Evolutionary conservation across 2,888 invertebrate genomes (phyloP), one percentile per base, ranked within the genome.

Genomic region (Dioctria rufipes): DNA sequence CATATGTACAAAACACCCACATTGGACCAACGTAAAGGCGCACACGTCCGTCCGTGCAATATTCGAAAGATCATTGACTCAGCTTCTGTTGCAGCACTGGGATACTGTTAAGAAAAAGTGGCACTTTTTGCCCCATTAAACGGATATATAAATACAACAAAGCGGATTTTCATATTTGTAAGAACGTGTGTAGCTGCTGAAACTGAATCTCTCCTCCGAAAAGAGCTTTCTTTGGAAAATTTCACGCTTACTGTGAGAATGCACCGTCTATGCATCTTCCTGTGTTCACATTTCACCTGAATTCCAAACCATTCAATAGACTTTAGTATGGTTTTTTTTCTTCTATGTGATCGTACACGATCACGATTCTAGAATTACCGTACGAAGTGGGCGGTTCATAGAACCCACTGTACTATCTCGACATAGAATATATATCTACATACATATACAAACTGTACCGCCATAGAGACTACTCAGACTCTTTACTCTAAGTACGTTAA

Each of bases 281-380:
- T 58, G 73, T 73, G 73, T 73, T 40, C 73, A 78, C 63, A 78
- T 78, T 78, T 78, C 65, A 78, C 78, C 78, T 78, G 67, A 78
- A 78, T 78, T 67, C 78, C 66, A 43, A 78, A 78, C 78, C 77
- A 77, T 77, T 77, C 77, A 77, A 77, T 77, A 77, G 77, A 63
- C 46, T 77, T 61, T 63, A 63, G 63, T 63, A 25, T 60, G 61
- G 25, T 25, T 25, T 25, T 25, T 25, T 25, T 25, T 25, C 63
- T 77, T 77, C 63, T 77, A 25, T 87, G 86, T 85, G 86, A 87
- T 87, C 86, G 86, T 87, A 88, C 87, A 87, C 85, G 86, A 86
- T 87, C 88, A 88, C 88, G 88, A 87, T 87, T 87, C 85, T 83
- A 84, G 86, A 87, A 88, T 88, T 88, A 88, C 87, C 88, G 88